A percentile compares a stretch with the other conserved stretches of the same genome.
These are phyloP conservation scores for Tamias sibiricus DNA, from an alignment of 2,113 vertebrate genomes.

Conservation along the genomic window DNA sequence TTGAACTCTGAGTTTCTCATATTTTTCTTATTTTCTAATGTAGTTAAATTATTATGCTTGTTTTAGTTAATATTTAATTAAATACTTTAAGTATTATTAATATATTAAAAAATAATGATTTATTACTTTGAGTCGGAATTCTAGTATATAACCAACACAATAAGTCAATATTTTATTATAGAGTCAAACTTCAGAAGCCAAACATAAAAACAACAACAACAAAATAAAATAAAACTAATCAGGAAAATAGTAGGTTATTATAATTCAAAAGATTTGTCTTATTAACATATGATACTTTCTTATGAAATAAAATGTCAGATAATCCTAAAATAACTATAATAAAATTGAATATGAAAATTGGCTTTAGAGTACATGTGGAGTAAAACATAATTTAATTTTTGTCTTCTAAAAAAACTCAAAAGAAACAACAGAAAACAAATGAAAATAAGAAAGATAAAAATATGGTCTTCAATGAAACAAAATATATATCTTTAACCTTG, in stretches of 20 bases:
- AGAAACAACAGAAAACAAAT: constrained; percentile 5
- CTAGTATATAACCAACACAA: not conserved
- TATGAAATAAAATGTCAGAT: constrained; percentile 10
- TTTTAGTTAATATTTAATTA: constrained; percentile 39
- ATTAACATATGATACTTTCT: not conserved
- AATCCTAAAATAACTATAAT: constrained; percentile 18
- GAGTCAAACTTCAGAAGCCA: constrained; percentile 27
- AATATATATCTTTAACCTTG: not conserved
- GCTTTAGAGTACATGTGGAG: constrained; percentile 3
- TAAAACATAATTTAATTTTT: constrained; percentile 26
- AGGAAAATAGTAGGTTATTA: not conserved
- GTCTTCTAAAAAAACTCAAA: not conserved
- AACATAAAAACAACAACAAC: too few species aligned
- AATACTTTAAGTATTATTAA: constrained; percentile 40
- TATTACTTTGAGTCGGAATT: not conserved
- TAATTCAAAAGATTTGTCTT: not conserved
- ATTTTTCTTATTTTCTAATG: constrained; percentile 69
- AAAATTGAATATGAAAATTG: not conserved
- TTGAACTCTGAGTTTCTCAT: constrained; percentile 66
- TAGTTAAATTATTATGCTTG: constrained; percentile 44
- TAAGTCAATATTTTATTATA: constrained; percentile 33
- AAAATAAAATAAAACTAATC: not conserved
- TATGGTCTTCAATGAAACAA: constrained; percentile 43
- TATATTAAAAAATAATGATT: constrained; percentile 43
- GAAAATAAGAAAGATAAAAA: constrained; percentile 33